phyloP scores from a whole-genome alignment of 2,113 vertebrate genomes.

The Suncus etruscus region DNA sequence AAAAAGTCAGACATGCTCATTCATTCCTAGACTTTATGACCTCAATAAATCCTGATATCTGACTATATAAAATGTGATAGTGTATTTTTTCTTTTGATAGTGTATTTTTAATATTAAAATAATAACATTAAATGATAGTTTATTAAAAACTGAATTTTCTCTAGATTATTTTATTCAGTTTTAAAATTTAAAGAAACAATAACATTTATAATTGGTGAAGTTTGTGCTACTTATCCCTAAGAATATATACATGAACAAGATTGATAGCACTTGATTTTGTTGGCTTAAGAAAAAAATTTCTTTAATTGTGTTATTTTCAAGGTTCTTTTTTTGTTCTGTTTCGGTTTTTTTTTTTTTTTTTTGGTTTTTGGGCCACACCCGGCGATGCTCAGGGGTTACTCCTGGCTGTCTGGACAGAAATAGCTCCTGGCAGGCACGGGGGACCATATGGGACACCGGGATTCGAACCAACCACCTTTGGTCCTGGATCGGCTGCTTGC shows the following conservation, averaged over 20 bases:
- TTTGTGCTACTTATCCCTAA: background rate
- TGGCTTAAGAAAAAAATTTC: background rate
- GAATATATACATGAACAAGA: background rate
- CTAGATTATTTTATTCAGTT: conserved; percentile 20
- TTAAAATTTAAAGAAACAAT: conserved; percentile 31
- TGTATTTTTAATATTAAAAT: conserved; percentile 30
- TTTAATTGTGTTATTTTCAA: background rate
- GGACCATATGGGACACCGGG: too few relatives aligned
- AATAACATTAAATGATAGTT: background rate
- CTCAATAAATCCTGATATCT: background rate
- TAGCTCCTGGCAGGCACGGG: too few relatives aligned
- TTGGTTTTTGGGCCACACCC: too few relatives aligned
- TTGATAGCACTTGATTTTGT: conserved; percentile 5
- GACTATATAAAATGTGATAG: conserved; percentile 16
- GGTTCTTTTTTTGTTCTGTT: too few relatives aligned
- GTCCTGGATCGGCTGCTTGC: too few relatives aligned
- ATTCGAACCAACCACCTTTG: too few relatives aligned
- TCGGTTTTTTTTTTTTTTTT: too few relatives aligned
- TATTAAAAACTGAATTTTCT: background rate
- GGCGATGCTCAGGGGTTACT: too few relatives aligned
- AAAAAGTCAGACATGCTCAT: conserved; percentile 44
- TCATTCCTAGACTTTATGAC: conserved; percentile 38
- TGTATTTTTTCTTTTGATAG: conserved; percentile 28
- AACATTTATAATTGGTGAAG: background rate
- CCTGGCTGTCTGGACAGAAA: too few relatives aligned